phyloP scores from a whole-genome alignment of 2,797 vertebrate species.

The Sebastes paucispinis region DNA sequence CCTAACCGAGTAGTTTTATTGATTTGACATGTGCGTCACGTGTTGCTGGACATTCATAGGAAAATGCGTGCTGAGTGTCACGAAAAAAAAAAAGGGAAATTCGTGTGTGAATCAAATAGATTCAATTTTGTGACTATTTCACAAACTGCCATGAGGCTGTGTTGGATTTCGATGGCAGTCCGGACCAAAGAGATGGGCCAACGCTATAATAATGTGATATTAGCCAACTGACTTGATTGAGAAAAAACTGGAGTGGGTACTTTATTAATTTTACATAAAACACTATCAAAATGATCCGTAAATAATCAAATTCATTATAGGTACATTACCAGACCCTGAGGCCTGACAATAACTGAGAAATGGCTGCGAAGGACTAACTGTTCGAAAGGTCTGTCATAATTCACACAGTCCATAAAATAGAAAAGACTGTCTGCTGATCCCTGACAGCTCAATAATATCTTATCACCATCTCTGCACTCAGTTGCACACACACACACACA shows the following conservation, averaged over 20 bases:
- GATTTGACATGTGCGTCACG: too few species aligned
- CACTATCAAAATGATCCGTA: not conserved
- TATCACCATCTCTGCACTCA: conserved; percentile 31
- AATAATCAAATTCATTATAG: conserved; percentile 3
- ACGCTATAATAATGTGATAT: not conserved
- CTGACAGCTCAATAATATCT: conserved; percentile 50
- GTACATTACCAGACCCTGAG: not conserved
- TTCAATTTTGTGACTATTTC: too few species aligned
- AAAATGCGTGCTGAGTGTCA: too few species aligned
- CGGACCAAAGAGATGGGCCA: not conserved
- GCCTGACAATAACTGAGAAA: not conserved
- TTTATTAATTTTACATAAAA: not conserved
- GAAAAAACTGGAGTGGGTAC: not conserved
- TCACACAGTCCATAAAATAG: conserved; percentile 17
- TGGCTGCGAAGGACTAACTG: not conserved
- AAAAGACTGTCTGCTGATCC: conserved; percentile 40
- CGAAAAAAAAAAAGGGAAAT: too few species aligned
- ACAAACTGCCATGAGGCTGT: too few species aligned
- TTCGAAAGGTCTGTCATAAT: conserved; percentile 17
- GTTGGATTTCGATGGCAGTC: too few species aligned
- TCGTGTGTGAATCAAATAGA: too few species aligned
- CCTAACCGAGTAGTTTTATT: too few species aligned
- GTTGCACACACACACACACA: conserved; percentile 10
- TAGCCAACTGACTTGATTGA: too few species aligned
- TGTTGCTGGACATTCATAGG: too few species aligned